Evolutionary conservation across 2,888 invertebrate genomes (phyloP), one percentile per base, ranked within the genome.

Genomic region (Aromia moschata): DNA sequence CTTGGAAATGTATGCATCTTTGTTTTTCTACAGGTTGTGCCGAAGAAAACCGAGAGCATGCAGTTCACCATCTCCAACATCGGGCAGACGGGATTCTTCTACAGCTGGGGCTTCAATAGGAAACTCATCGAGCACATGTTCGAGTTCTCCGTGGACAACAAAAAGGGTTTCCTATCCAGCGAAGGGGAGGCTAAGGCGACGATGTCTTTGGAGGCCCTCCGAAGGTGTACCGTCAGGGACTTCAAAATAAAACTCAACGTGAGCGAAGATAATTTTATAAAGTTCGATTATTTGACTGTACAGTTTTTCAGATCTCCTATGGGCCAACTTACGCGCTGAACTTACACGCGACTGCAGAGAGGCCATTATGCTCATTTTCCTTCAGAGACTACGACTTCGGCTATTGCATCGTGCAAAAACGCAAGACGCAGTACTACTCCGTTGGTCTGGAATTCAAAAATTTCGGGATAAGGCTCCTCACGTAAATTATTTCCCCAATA

Each of bases 311-410:
- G 89, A 85, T 91, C 57, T 82, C 84, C 25, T 86, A 88, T 75
- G 91, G 91, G 0, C 88, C 89, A 1, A 83, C 82, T 2, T 90
- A 88, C 72, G 79, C 74, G 30, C 81, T 91, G 55, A 78, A 81
- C 44, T 74, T 91, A 31, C 82, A 84, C 65, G 87, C 87, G 12
- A 81, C 83, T 38, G 86, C 87, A 36, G 82, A 84, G 63, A 84
- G 82, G 62, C 85, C 87, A 0, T 74, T 79, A 0, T 83, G 87
- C 64, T 83, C 84, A 69, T 89, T 91, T 74, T 88, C 88, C 2
- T 88, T 86, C 71, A 79, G 76, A 67, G 77, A 83, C n/a, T 83
- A 84, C 70, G 83, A 90, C 77, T 91, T 90, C 79, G 89, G 88
- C 2, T 84, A 84, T 60, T 88, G 88, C 71, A 85, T 90, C 64